These are phyloP conservation scores for Ecdyonurus torrentis DNA, from an alignment of 2,888 invertebrate species.

Conservation along the genomic window DNA sequence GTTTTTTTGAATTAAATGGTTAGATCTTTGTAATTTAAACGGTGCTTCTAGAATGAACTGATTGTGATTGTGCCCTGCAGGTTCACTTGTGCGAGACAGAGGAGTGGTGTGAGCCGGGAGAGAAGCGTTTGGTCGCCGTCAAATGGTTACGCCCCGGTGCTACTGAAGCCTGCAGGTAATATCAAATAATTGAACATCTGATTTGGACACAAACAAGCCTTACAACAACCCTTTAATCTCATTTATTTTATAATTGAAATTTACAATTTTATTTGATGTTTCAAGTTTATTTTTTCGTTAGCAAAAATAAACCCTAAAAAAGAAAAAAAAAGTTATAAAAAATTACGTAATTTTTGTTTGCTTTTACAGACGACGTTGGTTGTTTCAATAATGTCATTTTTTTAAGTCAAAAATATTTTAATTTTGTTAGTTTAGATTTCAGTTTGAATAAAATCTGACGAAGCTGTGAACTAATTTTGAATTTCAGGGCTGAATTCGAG, in stretches of 20 bases:
- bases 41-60: no score
- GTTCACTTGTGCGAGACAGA: conserved; percentile 22
- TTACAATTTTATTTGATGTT: not conserved
- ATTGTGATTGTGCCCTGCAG: conserved; percentile 16
- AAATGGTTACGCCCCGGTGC: conserved; percentile 47
- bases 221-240: not conserved
- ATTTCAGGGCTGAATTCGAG: conserved; percentile 45
- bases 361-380: no score
- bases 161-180: conserved; percentile 32
- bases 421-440: no score
- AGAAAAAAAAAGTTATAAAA: no score
- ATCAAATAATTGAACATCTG: not conserved
- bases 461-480: no score
- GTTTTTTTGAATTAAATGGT: no score
- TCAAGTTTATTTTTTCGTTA: not conserved
- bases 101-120: conserved; percentile 25
- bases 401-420: no score
- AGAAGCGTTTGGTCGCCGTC: conserved; percentile 46
- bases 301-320: conserved; percentile 10
- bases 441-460: no score
- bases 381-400: no score
- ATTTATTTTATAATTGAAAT: not conserved
- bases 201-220: not conserved
- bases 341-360: no score
- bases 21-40: no score